Conservation (phyloP, 2,113 vertebrate species). For the Dolichallabes microphthalmus region DNA sequence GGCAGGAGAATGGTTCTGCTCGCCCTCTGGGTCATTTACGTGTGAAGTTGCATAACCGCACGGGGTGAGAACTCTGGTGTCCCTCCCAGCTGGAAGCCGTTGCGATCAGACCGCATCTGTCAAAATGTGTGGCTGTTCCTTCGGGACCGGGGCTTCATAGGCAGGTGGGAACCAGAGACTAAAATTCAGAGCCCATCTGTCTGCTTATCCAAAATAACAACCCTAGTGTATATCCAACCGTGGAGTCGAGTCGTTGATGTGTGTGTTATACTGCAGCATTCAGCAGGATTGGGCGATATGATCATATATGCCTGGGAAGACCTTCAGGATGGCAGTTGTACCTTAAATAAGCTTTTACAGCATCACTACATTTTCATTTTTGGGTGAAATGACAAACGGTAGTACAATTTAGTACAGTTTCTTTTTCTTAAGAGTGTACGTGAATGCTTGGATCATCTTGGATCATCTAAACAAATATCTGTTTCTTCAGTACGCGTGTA, state of each 20-base stretch:
- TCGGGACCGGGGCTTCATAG: background rate
- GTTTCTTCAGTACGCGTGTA: background rate
- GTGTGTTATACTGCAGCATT: background rate
- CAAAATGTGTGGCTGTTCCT: conserved; percentile 20
- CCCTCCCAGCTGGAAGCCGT: conserved; percentile 19
- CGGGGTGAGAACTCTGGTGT: conserved; percentile 15
- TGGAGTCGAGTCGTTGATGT: background rate
- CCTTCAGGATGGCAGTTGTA: background rate
- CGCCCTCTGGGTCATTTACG: conserved; percentile 21
- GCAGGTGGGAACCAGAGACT: conserved; percentile 7
- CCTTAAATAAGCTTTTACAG: background rate
- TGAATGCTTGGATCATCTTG: background rate
- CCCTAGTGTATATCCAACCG: background rate
- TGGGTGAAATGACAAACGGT: background rate
- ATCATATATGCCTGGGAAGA: background rate
- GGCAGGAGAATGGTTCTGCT: background rate
- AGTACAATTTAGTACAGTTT: background rate
- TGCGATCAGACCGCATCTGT: conserved; percentile 41
- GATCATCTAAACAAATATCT: background rate
- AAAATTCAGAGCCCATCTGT: conserved; percentile 4
- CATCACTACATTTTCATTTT: background rate
- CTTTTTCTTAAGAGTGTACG: background rate
- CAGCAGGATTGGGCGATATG: background rate
- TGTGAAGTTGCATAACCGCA: conserved; percentile 10
- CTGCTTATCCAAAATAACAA: background rate